phyloP scores from a whole-genome alignment of 1,140 invertebrate genomes.

The Belonocnema kinseyi region DNA sequence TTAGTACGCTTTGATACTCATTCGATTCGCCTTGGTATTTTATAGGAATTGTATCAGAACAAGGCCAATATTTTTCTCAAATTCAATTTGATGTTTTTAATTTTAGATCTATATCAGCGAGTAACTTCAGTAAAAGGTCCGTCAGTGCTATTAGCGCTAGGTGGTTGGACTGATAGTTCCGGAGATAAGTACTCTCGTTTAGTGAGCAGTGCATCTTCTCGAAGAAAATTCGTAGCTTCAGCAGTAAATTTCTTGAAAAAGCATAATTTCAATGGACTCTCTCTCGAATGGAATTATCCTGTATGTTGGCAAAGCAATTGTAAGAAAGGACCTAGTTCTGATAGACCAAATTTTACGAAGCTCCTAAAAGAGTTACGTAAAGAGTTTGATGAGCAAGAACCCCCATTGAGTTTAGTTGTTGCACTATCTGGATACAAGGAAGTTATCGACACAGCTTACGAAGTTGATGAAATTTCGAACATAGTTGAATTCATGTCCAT shows the following conservation, averaged over 20 bases:
- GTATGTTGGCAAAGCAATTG: conserved; percentile 95
- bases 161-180: conserved; percentile 93
- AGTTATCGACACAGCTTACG: conserved; percentile 89
- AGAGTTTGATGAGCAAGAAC: conserved; percentile 83
- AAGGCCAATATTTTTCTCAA: too few relatives aligned
- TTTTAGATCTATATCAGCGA: conserved; percentile 82
- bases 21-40: conserved; percentile 1
- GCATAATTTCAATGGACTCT: conserved; percentile 88
- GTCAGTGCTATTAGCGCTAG: conserved; percentile 86
- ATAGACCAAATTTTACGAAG: conserved; percentile 86
- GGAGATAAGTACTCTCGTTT: conserved; percentile 89
- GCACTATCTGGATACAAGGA: conserved; percentile 93
- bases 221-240: conserved; percentile 83
- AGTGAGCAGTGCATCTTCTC: conserved; percentile 79
- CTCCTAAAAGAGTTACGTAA: conserved; percentile 87
- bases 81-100: too few relatives aligned
- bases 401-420: conserved; percentile 85
- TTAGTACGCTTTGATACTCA: conserved; percentile 71
- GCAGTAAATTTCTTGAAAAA: conserved; percentile 82
- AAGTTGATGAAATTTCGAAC: conserved; percentile 82
- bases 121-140: conserved; percentile 80
- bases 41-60: neutral
- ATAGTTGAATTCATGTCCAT: conserved; percentile 89
- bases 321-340: conserved; percentile 84
- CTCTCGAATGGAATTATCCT: conserved; percentile 94